These are phyloP conservation scores for Tricholauxania praeusta DNA, from an alignment of 2,888 invertebrate genomes.

Conservation along the genomic window DNA sequence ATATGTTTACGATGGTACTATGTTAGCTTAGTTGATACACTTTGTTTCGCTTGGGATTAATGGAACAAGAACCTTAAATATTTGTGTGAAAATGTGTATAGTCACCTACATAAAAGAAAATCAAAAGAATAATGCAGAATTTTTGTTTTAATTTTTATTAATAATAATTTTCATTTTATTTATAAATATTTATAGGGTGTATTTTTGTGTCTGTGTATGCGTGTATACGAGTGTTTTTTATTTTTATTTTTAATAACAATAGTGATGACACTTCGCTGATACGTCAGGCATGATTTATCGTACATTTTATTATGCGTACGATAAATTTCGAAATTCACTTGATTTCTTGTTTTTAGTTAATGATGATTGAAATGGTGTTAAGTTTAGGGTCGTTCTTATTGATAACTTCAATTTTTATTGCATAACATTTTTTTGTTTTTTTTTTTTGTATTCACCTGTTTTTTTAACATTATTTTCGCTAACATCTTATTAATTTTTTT, in stretches of 20 bases:
- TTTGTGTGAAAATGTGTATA: neutral
- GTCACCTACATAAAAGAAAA: neutral
- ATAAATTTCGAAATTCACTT: neutral
- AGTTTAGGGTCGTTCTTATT: no score
- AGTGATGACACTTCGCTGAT: no score
- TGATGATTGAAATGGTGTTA: no score
- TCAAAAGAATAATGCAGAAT: neutral
- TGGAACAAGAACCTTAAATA: no score
- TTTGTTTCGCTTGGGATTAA: no score
- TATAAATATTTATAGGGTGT: constrained; percentile 17
- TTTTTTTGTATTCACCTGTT: no score
- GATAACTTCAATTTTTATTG: no score
- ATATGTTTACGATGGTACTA: no score
- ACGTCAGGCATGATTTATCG: neutral
- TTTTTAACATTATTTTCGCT: no score
- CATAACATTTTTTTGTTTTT: no score
- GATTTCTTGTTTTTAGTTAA: constrained; percentile 6
- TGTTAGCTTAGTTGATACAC: no score
- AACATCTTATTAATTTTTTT: no score
- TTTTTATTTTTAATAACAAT: neutral
- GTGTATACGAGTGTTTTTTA: neutral
- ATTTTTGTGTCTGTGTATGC: constrained; percentile 8
- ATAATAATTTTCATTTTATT: neutral
- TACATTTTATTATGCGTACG: neutral
- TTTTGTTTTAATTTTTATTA: constrained; percentile 5